A percentile compares a stretch with the other conserved stretches of the same genome.
Evolutionary conservation across 2,113 vertebrate genomes (phyloP).

Genomic region (Pitta sordida): DNA sequence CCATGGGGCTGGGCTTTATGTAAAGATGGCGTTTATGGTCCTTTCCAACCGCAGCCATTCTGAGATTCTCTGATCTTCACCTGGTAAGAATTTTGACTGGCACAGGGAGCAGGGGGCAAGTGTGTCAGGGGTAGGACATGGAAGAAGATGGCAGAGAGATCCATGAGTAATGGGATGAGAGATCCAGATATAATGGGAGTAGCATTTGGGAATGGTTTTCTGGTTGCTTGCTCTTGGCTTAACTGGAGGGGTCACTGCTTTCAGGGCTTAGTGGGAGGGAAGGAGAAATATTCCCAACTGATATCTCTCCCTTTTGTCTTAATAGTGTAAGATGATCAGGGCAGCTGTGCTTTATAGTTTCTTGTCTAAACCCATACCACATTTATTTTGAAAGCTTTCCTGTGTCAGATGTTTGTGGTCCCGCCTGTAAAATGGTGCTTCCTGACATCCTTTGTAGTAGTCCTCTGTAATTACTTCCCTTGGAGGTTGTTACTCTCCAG

Average conservation of each 20-base stretch:
- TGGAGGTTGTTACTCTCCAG: background rate
- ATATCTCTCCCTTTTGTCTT: background rate
- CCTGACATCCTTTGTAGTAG: background rate
- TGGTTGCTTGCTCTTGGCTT: background rate
- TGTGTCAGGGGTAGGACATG: background rate
- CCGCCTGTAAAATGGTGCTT: background rate
- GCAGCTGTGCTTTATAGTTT: background rate
- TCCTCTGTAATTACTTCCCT: background rate
- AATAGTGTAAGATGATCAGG: background rate
- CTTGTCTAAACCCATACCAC: background rate
- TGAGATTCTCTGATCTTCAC: background rate
- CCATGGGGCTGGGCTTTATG: background rate
- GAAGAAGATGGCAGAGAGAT: background rate
- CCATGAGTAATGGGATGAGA: too few relatives aligned
- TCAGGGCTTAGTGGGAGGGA: background rate
- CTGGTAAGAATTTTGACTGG: background rate
- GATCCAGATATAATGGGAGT: background rate
- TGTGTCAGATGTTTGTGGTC: background rate
- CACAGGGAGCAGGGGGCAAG: background rate
- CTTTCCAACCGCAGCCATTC: background rate
- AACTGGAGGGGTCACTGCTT: background rate
- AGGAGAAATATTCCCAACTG: background rate
- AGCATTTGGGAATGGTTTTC: background rate
- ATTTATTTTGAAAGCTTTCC: background rate
- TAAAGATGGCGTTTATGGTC: background rate